Evolutionary conservation across 2,888 invertebrate genomes (phyloP).

Genomic region (Megastigmus dorsalis): DNA sequence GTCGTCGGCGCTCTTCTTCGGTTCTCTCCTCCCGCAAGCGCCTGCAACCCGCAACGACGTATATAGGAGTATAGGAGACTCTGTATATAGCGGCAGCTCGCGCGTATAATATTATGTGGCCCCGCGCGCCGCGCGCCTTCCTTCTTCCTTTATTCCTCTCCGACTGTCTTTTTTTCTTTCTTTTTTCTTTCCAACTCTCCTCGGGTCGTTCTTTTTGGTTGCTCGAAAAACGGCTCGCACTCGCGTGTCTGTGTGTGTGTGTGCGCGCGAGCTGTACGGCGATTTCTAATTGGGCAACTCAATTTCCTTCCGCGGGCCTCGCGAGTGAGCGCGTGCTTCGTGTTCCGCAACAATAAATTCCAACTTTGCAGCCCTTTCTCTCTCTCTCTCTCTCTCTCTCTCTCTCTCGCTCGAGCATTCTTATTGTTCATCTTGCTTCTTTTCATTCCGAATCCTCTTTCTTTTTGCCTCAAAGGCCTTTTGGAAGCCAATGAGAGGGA

Average conservation of each 20-base stretch:
- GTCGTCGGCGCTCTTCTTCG: slow-evolving; percentile 33
- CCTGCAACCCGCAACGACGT: too few relatives aligned
- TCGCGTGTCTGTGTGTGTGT: not conserved
- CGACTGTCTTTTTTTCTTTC: slow-evolving; percentile 8
- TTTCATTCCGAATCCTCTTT: too few relatives aligned
- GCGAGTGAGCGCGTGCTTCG: slow-evolving; percentile 23
- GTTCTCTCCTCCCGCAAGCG: too few relatives aligned
- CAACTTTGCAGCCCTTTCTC: not conserved
- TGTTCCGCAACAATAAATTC: slow-evolving; percentile 27
- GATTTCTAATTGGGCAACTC: slow-evolving; percentile 65
- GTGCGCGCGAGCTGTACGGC: slow-evolving; percentile 12
- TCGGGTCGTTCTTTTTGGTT: too few relatives aligned
- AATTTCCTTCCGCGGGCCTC: slow-evolving; percentile 63
- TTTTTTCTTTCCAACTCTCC: not conserved
- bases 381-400: not conserved
- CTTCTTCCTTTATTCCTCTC: too few relatives aligned
- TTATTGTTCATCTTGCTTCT: not conserved
- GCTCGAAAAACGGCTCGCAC: too few relatives aligned
- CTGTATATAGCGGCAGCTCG: not conserved
- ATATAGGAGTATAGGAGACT: slow-evolving; percentile 3
- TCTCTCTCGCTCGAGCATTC: too few relatives aligned
- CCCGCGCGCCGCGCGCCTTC: too few relatives aligned
- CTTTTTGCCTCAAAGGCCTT: too few relatives aligned
- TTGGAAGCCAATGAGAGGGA: too few relatives aligned
- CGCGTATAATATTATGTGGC: too few relatives aligned